Evolutionary conservation across 1,140 invertebrate genomes (phyloP), one percentile per base, ranked within the genome.

Genomic region (Neelides sp.): DNA sequence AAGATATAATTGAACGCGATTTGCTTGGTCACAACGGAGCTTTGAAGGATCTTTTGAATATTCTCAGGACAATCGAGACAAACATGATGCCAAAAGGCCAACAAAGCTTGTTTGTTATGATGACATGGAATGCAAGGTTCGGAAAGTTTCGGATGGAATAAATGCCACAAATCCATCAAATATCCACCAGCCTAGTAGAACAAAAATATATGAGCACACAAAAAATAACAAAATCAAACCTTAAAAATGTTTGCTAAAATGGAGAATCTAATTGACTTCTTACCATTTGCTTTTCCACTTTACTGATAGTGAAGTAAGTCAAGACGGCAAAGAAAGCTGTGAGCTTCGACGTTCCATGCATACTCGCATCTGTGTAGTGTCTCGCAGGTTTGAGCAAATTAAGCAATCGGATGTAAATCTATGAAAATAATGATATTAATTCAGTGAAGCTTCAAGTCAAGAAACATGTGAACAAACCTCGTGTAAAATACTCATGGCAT

Each of bases 1-100:
- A 94, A 69, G 66, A 95, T 94, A 66, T 95, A 95, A 69, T 93
- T 95, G 73, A 93, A 94, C 58, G 87, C 88, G 67, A 95, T 91
- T 64, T 95, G 92, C 68, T 88, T 93, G 51, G 74, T 85, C 56
- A 88, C 83, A 64, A 80, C 78, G 54, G 76, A 78, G 69, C 88
- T 88, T 57, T 80, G 77, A 47, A 88, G 75, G 59, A 93, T 88
- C 27, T 85, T 74, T 62, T 86, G 78, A 30, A 93, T 79, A 68
- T 93, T 94, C 68, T 94, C 89, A 0, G 85, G 82, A 68, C 89
- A 94, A 65, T 94, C 89, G 2, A 81, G 75, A 62, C 85, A 87
- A 8, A 87, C 87, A 49, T 89, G 83, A 69, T 92, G 85, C 87
- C 88, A 93, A 70, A 92, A 94, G 30, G 85, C 75, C 23, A 95